These are phyloP conservation scores for Coluber constrictor DNA, from an alignment of 2,797 vertebrate species.

Conservation along the genomic window DNA sequence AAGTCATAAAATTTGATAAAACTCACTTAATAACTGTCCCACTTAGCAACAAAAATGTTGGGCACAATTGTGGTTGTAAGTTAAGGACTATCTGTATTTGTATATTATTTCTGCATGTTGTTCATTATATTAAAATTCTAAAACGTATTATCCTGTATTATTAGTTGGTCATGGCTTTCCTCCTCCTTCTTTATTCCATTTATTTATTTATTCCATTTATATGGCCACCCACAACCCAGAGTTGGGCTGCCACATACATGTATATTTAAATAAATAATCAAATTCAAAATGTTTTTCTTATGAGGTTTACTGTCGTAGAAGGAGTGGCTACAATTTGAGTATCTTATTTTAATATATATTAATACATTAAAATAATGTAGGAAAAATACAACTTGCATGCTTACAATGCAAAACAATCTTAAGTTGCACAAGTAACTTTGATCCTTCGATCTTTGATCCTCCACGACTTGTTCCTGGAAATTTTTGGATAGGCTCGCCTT, in stretches of 20 bases:
- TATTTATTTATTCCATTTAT: not conserved
- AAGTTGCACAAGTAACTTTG: slow-evolving; percentile 77
- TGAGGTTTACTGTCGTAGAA: not conserved
- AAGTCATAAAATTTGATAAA: too few relatives aligned
- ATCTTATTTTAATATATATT: not conserved
- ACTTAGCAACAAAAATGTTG: too few relatives aligned
- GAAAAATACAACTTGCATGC: slow-evolving; percentile 38
- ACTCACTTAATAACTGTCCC: too few relatives aligned
- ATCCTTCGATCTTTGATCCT: too few relatives aligned
- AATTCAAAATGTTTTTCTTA: not conserved
- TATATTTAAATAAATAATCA: not conserved
- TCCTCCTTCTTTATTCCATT: not conserved
- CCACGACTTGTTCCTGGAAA: slow-evolving; percentile 74
- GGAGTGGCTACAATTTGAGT: not conserved
- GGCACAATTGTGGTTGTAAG: too few relatives aligned
- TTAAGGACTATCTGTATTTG: not conserved
- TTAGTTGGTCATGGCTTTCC: too few relatives aligned
- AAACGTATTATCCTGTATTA: not conserved
- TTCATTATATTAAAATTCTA: not conserved
- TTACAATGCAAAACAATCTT: slow-evolving; percentile 82
- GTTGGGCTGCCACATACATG: not conserved
- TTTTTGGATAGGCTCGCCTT: slow-evolving; percentile 77
- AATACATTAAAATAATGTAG: slow-evolving; percentile 3
- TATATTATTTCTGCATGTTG: not conserved
- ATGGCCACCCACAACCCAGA: not conserved